Base-by-base conservation (phyloP, 1,140 invertebrate species). In the Cydia fagiglandana region DNA sequence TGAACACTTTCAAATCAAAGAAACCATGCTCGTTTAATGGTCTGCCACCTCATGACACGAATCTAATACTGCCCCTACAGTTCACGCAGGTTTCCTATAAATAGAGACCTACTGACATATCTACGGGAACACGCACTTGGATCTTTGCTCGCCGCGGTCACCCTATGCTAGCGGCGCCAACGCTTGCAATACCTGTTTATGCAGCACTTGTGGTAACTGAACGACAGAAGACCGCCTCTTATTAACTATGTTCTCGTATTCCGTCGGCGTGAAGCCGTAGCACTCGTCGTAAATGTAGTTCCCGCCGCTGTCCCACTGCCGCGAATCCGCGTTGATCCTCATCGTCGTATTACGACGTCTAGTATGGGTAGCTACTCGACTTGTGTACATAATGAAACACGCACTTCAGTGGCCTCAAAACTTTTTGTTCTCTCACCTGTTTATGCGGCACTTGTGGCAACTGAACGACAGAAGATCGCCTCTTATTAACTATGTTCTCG, bases 281-380 rank as follows among this genome's bases (percentile, higher is more conserved):
- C 88, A 80, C 74, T 91, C 89, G 66, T 92, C 85, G 74, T 81
- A 88, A 76, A 91, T 86, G 80, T 92, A 93, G 64, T 87, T 93
- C 85, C 95, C 95, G 88, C 95, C 95, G 41, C 95, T 95, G 80
- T 96, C 95, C 95, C 95, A 96, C 83, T 95, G 95, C 53, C 96
- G 94, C 78, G 96, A 94, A 68, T 96, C 95, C 78, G 95, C 94
- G 24, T 2, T 24, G 24, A 24, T 24, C 24, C 24, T 24, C 24
- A 1, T 0, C 75, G 94, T 94, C 9, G 94, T 24, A 94, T 85
- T 95, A 95, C 61, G 94, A 94, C 17, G 83, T 84, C 82, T 93
- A 93, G 78, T 92, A 94, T 7, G 91, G 91, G 79, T 93, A 94
- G 76, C 94, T 93, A 56, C 85, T 90, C 15, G 93, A 87, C 24